These are phyloP conservation scores for Fulmarus glacialis DNA, from an alignment of 2,113 vertebrate species.

Conservation along the genomic window DNA sequence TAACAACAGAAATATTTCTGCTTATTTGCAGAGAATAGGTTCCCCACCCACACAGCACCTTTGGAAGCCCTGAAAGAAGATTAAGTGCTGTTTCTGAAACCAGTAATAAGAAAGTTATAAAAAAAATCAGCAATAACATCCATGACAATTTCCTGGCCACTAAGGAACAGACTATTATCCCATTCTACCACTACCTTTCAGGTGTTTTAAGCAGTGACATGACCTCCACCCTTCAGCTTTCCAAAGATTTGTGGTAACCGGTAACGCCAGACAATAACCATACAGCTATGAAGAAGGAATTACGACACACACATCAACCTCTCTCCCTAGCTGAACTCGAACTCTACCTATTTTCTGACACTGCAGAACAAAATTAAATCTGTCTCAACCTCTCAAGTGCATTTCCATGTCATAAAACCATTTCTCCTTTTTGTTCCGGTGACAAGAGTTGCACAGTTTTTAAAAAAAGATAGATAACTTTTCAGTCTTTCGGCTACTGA, in stretches of 20 bases:
- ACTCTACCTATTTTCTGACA: background rate
- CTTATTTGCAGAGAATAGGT: background rate
- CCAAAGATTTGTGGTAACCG: background rate
- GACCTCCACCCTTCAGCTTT: background rate
- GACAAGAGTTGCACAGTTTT: background rate
- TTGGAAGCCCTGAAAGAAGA: background rate
- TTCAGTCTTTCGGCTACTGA: background rate
- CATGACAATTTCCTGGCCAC: too few relatives aligned
- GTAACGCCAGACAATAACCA: background rate
- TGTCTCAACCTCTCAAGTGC: background rate
- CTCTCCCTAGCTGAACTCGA: background rate
- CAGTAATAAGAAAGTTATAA: background rate
- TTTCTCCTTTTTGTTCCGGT: background rate
- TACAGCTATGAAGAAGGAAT: background rate
- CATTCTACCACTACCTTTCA: background rate
- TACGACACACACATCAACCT: accelerated
- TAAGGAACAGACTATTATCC: background rate
- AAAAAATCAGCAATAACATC: background rate
- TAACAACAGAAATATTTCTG: background rate
- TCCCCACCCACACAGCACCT: background rate
- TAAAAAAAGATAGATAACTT: background rate
- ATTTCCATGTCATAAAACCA: background rate
- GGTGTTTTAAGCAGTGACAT: background rate
- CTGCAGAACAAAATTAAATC: background rate
- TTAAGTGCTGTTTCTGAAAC: background rate